Base-by-base conservation (phyloP, 2,888 invertebrate genomes). In the Oegoconia quadripuncta region DNA sequence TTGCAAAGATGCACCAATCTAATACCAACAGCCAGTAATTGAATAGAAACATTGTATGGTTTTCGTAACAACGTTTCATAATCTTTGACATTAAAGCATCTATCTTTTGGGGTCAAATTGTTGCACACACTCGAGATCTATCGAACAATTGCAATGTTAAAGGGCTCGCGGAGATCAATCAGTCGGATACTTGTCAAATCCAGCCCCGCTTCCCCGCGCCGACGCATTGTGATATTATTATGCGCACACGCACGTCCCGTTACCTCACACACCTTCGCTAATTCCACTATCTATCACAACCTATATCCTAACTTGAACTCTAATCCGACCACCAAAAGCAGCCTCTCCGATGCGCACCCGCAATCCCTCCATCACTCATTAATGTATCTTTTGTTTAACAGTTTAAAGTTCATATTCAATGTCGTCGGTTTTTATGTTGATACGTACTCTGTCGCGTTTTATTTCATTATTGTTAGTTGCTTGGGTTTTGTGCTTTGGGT, bases 241-340 rank as follows among this genome's bases (percentile, higher is more conserved):
- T 42, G 44, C 49, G 48, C 50, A 37, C 56, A 59, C 59, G 60
- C 52, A 37, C 41, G 28, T 45, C 45, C 64, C 59, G 69, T 60
- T 64, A 66, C 35, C 52, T 61, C 39, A 25, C 34, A 39, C 30
- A 28, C 18, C 20, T 16, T 18, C 30, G 31, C 39, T 39, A 39
- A 39, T 39, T 39, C 26, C 18, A 16, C 15, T 27, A 14, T 13
- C 11, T 17, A 14, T 16, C 5, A 11, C 37, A 28, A 3, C 30
- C n/a, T 23, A n/a, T 14, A 38, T 12, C 13, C 12, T 5, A 39
- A 28, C 7, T 14, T 5, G 13, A 17, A 27, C 29, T n/a, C 23
- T 33, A 28, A 9, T 17, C 25, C 15, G 12, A 3, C 11, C 14
- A 11, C 23, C 29, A 20, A 29, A 28, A 36, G 22, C 15, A 8